phyloP scores from a whole-genome alignment of 1,140 invertebrate species.

The Eupristina koningsbergeri region DNA sequence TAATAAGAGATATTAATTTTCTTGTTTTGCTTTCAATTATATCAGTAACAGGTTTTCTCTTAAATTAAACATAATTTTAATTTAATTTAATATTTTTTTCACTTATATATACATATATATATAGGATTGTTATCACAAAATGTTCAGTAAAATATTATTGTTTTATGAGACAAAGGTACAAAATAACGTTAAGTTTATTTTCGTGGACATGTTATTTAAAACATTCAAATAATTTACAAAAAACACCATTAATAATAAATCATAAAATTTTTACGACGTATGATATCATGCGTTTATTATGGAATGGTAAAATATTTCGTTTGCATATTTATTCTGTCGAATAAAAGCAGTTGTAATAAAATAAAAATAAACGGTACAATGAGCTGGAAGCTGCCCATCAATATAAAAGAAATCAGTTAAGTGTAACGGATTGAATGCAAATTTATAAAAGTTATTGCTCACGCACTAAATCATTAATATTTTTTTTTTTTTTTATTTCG shows the following conservation, averaged over 20 bases:
- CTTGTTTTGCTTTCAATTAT: not conserved
- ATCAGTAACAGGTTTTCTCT: not conserved
- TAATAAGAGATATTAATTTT: not conserved
- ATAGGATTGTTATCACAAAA: too few species aligned
- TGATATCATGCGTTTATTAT: not conserved
- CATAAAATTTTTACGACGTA: not conserved
- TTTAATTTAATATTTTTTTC: too few species aligned
- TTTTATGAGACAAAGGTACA: not conserved
- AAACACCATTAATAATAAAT: not conserved
- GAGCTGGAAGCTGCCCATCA: not conserved
- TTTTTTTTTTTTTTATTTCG: too few species aligned
- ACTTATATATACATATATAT: too few species aligned
- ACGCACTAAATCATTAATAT: not conserved
- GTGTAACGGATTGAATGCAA: not conserved
- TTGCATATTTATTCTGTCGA: not conserved
- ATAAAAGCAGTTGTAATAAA: not conserved
- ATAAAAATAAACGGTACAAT: not conserved
- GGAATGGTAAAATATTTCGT: not conserved
- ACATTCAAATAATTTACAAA: not conserved
- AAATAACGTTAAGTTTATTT: not conserved
- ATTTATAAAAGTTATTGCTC: not conserved
- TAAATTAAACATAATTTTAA: not conserved
- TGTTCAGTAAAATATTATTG: too few species aligned
- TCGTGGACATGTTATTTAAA: not conserved
- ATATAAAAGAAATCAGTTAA: not conserved